phyloP scores from a whole-genome alignment of 2,888 invertebrate species.

The Leucophora obtusa region DNA sequence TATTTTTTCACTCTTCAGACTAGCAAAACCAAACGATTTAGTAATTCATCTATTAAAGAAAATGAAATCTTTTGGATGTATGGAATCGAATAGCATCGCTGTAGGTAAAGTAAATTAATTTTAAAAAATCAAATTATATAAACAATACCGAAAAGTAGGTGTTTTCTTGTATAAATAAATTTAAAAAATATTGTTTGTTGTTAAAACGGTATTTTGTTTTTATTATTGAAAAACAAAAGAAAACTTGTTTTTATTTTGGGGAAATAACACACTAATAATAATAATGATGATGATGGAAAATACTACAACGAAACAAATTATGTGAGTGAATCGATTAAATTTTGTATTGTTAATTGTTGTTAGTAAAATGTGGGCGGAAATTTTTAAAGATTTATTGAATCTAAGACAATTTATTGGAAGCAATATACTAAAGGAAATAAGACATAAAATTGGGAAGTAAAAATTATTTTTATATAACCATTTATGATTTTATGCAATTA shows the following conservation, averaged over 20 bases:
- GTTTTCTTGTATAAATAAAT: constrained; percentile 64
- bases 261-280: constrained; percentile 25
- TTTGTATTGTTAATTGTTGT: too few species aligned
- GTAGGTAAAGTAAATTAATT: constrained; percentile 60
- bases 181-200: constrained; percentile 23
- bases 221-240: constrained; percentile 26
- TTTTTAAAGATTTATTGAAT: not conserved
- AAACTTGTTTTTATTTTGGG: constrained; percentile 25
- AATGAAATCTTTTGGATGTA: not conserved
- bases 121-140: constrained; percentile 64
- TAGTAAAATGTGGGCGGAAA: too few species aligned
- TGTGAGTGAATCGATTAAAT: too few species aligned
- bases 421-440: too few species aligned
- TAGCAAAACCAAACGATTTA: not conserved
- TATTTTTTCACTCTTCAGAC: constrained; percentile 11
- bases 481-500: too few species aligned
- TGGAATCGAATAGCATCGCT: constrained; percentile 46
- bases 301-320: too few species aligned
- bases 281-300: too few species aligned
- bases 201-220: constrained; percentile 24
- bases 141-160: constrained; percentile 67
- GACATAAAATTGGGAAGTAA: too few species aligned
- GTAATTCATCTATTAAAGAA: not conserved
- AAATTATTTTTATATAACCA: too few species aligned
- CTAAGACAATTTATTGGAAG: not conserved